phyloP scores from a whole-genome alignment of 1,140 invertebrate genomes.

The Asobara japonica region DNA sequence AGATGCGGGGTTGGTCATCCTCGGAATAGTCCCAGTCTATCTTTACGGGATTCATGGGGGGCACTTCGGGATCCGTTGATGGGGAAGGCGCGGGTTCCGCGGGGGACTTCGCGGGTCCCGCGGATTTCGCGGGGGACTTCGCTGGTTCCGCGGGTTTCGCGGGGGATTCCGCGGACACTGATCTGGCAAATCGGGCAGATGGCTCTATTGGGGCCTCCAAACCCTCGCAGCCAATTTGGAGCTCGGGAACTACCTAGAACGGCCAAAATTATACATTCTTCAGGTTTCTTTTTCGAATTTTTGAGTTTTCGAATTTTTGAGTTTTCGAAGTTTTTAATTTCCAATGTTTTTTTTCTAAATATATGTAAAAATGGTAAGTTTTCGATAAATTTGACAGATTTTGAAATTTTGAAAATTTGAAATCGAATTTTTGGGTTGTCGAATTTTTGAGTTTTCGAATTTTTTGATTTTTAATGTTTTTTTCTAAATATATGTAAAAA shows the following conservation, averaged over 20 bases:
- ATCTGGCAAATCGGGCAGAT: neutral
- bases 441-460: too few relatives aligned
- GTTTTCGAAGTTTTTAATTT: too few relatives aligned
- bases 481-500: too few relatives aligned
- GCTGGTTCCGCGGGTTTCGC: constrained; percentile 24
- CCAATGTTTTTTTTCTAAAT: too few relatives aligned
- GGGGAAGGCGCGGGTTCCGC: neutral
- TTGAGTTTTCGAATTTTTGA: too few relatives aligned
- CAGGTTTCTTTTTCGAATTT: too few relatives aligned
- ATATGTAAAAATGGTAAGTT: too few relatives aligned
- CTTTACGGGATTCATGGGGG: constrained; percentile 39
- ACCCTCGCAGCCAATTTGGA: constrained; percentile 58
- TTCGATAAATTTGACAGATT: too few relatives aligned
- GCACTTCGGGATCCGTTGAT: constrained; percentile 9
- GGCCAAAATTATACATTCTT: too few relatives aligned
- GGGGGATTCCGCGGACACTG: constrained; percentile 32
- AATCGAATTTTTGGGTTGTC: too few relatives aligned
- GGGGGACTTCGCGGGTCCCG: constrained; percentile 23
- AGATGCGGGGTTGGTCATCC: constrained; percentile 28
- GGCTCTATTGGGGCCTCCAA: constrained; percentile 39
- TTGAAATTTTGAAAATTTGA: too few relatives aligned
- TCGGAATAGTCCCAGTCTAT: constrained; percentile 43
- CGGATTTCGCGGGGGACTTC: neutral
- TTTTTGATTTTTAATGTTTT: too few relatives aligned
- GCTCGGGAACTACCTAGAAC: constrained; percentile 53